Conservation (phyloP, 1,140 invertebrate species). For the Drosophila burlai region DNA sequence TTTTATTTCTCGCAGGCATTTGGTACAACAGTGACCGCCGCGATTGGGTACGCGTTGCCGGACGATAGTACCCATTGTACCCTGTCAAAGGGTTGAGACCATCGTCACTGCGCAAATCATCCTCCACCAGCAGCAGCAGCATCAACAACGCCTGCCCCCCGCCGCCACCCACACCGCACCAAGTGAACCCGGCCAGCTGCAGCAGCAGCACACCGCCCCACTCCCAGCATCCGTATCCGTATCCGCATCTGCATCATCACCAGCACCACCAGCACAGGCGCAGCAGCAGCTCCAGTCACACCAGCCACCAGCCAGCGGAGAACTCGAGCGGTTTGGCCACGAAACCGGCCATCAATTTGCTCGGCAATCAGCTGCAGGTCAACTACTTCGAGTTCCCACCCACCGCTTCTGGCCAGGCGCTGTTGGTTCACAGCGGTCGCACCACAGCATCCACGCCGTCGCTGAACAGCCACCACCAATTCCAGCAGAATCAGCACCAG, state of each 20-base stretch:
- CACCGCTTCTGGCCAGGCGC: constrained; percentile 45
- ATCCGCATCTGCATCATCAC: constrained; percentile 33
- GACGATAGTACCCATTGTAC: constrained; percentile 85
- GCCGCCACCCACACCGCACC: constrained; percentile 80
- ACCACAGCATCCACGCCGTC: constrained; percentile 73
- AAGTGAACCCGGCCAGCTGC: constrained; percentile 64
- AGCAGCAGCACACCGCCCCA: constrained; percentile 57
- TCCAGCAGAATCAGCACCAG: constrained; percentile 16
- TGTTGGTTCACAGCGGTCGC: constrained; percentile 42
- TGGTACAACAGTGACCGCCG: constrained; percentile 85
- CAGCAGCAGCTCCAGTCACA: constrained; percentile 52
- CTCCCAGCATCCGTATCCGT: constrained; percentile 43
- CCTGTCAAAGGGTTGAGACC: constrained; percentile 85
- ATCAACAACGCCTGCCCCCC: constrained; percentile 81
- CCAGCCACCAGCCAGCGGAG: constrained; percentile 40
- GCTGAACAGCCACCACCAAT: constrained; percentile 43
- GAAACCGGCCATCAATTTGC: constrained; percentile 75
- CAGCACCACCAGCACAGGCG: constrained; percentile 46
- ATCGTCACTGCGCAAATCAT: constrained; percentile 84
- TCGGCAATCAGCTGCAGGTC: constrained; percentile 74
- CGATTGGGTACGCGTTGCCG: constrained; percentile 85
- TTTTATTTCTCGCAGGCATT: constrained; percentile 67
- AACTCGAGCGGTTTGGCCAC: constrained; percentile 59
- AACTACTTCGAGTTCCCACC: constrained; percentile 82
- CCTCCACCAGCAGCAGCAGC: constrained; percentile 76